phyloP scores from a whole-genome alignment of 92 coral and sea anemone species.

The Galaxea fascicularis region DNA sequence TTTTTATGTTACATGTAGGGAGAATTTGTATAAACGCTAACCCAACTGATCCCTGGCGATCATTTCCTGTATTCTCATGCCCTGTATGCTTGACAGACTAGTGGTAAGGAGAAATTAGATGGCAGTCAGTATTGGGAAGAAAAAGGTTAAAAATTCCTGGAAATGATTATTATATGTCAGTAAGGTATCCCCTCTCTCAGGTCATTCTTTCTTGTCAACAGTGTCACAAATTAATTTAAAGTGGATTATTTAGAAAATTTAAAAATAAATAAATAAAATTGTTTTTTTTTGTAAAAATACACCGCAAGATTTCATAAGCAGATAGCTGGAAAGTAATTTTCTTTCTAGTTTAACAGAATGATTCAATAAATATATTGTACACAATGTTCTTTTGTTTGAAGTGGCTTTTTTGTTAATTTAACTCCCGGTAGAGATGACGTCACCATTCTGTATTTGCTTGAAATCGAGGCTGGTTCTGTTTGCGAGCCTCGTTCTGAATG shows the following conservation, averaged over 20 bases:
- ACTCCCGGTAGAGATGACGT: not conserved
- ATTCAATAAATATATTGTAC: conserved; percentile 45
- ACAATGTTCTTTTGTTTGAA: conserved; percentile 9
- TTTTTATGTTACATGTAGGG: no score
- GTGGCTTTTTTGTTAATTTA: not conserved
- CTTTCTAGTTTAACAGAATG: conserved; percentile 13
- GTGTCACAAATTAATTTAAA: not conserved
- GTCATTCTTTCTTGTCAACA: not conserved
- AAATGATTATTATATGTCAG: not conserved
- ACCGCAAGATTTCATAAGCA: conserved; percentile 12
- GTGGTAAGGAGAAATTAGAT: no score
- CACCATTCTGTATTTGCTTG: not conserved
- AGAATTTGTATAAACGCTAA: no score
- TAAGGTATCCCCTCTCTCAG: not conserved
- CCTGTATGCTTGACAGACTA: no score
- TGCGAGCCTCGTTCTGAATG: not conserved
- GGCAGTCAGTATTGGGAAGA: no score
- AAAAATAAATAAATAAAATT: conserved; percentile 32
- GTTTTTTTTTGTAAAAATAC: conserved; percentile 8
- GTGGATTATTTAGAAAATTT: conserved; percentile 32
- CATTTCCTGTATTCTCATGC: no score
- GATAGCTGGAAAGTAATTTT: conserved; percentile 20
- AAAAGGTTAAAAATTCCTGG: not conserved
- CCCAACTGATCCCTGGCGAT: no score
- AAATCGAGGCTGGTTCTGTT: not conserved